Evolutionary conservation across 2,888 invertebrate genomes (phyloP).

Genomic region (Tetrapedia diversipes): DNA sequence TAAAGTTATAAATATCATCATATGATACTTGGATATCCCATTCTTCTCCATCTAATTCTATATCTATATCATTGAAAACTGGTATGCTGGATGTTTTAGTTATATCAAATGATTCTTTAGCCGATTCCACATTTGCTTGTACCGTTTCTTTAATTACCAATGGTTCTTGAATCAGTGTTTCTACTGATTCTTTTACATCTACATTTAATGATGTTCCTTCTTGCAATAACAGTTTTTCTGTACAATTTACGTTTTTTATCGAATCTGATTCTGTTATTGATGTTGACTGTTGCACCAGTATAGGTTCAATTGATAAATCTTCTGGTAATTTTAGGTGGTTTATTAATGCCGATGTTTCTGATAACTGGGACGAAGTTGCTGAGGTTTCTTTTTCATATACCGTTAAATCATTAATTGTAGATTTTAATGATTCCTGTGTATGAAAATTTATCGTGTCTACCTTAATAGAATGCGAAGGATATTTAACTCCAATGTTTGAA

Average conservation of each 20-base stretch:
- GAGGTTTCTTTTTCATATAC: neutral
- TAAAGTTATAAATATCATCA: conserved; percentile 6
- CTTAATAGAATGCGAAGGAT: neutral
- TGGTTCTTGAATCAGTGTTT: neutral
- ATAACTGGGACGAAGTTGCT: neutral
- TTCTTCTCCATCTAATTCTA: conserved; percentile 49
- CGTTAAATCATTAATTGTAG: neutral
- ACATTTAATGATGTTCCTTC: neutral
- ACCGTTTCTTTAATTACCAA: neutral
- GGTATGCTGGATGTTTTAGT: conserved; percentile 7
- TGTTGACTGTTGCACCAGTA: neutral
- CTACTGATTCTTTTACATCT: neutral
- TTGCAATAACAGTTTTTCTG: neutral
- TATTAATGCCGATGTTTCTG: neutral
- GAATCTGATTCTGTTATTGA: neutral
- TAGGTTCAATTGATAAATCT: neutral
- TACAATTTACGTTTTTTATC: neutral
- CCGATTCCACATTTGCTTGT: neutral
- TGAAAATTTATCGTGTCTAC: neutral
- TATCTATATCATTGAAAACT: conserved; percentile 60
- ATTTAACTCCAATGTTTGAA: neutral
- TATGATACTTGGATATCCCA: conserved; percentile 46
- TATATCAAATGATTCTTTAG: neutral
- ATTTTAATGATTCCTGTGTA: neutral
- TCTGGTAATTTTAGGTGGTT: neutral